Percentiles rank a stretch among this genome's conserved stretches.
Conservation (phyloP, 2,797 vertebrate species). For the Enteromius radiatus region DNA sequence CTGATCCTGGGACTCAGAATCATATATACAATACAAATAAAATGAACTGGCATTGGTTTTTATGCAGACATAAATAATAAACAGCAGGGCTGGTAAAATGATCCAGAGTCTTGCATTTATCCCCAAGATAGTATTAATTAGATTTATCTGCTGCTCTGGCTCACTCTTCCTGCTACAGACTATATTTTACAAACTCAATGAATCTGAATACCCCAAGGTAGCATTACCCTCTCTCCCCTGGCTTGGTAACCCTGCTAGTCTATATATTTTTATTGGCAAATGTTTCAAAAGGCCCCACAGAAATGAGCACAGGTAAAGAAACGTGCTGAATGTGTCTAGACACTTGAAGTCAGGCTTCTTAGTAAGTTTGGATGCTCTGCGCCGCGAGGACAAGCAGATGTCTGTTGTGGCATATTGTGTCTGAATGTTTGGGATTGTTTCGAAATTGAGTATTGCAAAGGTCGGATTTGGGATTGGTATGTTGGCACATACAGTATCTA, state of each 20-base stretch:
- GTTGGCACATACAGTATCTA: neutral
- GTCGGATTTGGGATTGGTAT: constrained; percentile 28
- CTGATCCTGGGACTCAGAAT: constrained; percentile 43
- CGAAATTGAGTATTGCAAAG: constrained; percentile 38
- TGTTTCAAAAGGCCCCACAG: constrained; percentile 48
- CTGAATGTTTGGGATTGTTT: constrained; percentile 40
- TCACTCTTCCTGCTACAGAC: constrained; percentile 46
- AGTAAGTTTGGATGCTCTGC: constrained; percentile 34
- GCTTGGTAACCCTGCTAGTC: constrained; percentile 43
- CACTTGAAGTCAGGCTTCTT: constrained; percentile 45
- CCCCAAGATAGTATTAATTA: constrained; percentile 56
- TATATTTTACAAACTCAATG: constrained; percentile 59
- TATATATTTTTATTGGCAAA: constrained; percentile 56
- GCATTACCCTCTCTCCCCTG: constrained; percentile 45
- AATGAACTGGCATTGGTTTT: constrained; percentile 46
- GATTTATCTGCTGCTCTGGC: constrained; percentile 57
- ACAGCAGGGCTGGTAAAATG: constrained; percentile 47
- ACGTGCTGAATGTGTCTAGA: constrained; percentile 58
- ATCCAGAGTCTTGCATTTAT: constrained; percentile 48
- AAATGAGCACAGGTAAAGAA: constrained; percentile 53
- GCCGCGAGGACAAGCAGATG: constrained; percentile 21
- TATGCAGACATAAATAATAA: constrained; percentile 58
- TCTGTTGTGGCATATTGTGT: constrained; percentile 31
- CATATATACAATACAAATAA: constrained; percentile 47
- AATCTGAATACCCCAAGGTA: constrained; percentile 57